These are phyloP conservation scores for Pimpla rufipes DNA, from an alignment of 2,888 invertebrate species.

Conservation along the genomic window DNA sequence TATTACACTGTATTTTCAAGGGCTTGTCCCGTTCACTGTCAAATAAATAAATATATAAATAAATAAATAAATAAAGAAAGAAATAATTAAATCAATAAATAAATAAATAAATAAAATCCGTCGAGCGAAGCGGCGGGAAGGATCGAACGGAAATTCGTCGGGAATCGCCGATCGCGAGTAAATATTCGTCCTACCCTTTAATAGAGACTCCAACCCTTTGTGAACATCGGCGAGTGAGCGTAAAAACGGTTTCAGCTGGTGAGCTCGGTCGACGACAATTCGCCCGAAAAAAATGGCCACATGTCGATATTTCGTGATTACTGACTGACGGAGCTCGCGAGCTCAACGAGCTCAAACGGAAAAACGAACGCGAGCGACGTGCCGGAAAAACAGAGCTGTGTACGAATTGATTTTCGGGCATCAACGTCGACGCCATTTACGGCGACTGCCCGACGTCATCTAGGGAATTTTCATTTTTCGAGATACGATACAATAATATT, in stretches of 20 bases:
- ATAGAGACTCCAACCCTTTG: not conserved
- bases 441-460: slow-evolving; percentile 8
- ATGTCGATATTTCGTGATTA: not conserved
- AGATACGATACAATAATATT: not conserved
- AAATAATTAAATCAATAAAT: too few relatives aligned
- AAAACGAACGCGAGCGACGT: slow-evolving; percentile 15
- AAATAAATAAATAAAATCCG: too few relatives aligned
- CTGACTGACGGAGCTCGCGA: not conserved
- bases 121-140: too few relatives aligned
- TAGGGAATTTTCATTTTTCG: slow-evolving; percentile 37
- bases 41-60: too few relatives aligned
- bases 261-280: not conserved
- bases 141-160: not conserved
- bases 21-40: too few relatives aligned
- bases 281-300: slow-evolving; percentile 29
- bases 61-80: too few relatives aligned
- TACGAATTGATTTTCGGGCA: slow-evolving; percentile 56
- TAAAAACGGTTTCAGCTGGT: slow-evolving; percentile 3
- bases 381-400: not conserved
- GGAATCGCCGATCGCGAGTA: not conserved
- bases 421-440: slow-evolving; percentile 63
- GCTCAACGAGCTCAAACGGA: not conserved
- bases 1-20: too few relatives aligned
- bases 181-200: not conserved
- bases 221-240: slow-evolving; percentile 17